Evolutionary conservation across 2,888 invertebrate species (phyloP), one percentile per base, ranked within the genome.

Genomic region (Oscheius sp.): DNA sequence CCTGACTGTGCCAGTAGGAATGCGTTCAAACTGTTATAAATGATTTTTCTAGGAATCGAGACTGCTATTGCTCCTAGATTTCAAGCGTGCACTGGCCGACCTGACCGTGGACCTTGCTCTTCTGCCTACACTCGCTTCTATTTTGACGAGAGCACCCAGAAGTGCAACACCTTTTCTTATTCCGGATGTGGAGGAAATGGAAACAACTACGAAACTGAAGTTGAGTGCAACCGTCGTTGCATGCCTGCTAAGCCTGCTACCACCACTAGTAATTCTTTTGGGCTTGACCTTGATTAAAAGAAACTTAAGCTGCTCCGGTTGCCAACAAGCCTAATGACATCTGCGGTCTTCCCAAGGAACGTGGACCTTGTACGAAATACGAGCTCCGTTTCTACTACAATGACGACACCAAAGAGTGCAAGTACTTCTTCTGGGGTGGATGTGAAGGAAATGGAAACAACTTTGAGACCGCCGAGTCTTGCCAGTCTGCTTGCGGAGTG

Each of bases 401-500:
- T 73, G 53, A 76, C 13, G 83, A 82, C 32, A 71, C 79, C 53
- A 81, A 82, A 37, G 68, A 68, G 21, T 68, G 68, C 68, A 68
- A 73, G 57, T 53, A 65, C 2, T 82, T 82, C 77, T 71, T 55
- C 51, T 82, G 78, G 60, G 77, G 79, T 21, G 88, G 88, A 59
- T 88, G 88, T 73, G 88, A 87, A 62, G 88, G 88, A 59, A 88
- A 88, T 70, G 88, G 87, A n/a, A 88, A 88, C 81, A 88, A 88
- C 80, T 89, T 86, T 76, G 80, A 83, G 59, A 80, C 83, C n/a
- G 78, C 84, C 32, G 76, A 80, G 58, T 78, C 79, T 50, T 88
- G 88, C 60, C 75, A 82, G 51, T 76, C 66, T 2, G 59, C 81
- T 51, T 87, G 87, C 60, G 83, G 80, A 50, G 82, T 84, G 33